Base-by-base conservation (phyloP, 2,888 invertebrate species). In the Callimorpha dominula region DNA sequence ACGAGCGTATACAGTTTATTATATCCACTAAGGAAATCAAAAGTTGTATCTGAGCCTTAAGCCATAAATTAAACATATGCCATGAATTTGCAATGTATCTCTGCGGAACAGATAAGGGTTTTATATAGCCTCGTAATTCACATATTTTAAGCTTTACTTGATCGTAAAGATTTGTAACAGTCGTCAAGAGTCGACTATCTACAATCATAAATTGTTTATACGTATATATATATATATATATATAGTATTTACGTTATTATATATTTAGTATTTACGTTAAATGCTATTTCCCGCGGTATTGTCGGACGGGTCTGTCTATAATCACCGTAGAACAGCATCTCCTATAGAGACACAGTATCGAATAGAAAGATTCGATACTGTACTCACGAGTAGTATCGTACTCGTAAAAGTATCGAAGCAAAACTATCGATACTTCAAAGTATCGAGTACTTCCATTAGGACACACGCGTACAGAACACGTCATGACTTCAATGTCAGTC, bases 151-250 rank as follows among this genome's bases (percentile, higher is more conserved):
- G 20, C 42, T 68, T 60, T 49, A 69, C 14, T n/a, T 63, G 49
- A 17, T 20, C 42, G 52, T 80, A 68, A 70, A 80, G 12, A 62
- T 31, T 46, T 54, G 12, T 15, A 54, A 72, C 52, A 62, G 31
- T 65, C 49, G 9, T 64, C 43, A 50, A 70, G 50, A 8, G 9
- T 66, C 54, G 63, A 9, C 40, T 64, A n/a, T 42, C 17, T 64
- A 60, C 40, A 17, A 20, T 46, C 11, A 46, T 70, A 68, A 50
- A 20, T 43, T 68, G 52, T 70, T 64, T 15, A 64, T 15, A 8
- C n/a, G 15, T 64, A 1, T 11, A 17, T 40, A 63, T 17, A 17
- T 64, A 0, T 43, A 8, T n/a, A 17, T 43, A 64, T 15, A 31
- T 20, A 63, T 54, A 65, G 63, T 46, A n/a, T 43, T 42, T 60